phyloP scores from a whole-genome alignment of 2,797 vertebrate species.

The Liasis olivaceus region DNA sequence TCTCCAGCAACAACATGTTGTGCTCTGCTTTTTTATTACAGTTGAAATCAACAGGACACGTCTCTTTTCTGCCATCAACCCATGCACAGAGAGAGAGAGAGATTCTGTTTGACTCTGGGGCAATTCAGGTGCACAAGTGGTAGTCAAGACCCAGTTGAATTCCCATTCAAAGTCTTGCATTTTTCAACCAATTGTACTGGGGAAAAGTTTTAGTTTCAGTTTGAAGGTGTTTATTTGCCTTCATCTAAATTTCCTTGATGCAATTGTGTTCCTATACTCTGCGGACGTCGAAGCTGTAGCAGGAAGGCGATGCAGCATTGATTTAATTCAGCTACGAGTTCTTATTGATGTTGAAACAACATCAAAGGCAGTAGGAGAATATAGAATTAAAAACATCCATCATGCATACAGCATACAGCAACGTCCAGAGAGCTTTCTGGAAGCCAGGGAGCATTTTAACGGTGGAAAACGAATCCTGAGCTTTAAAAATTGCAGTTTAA shows the following conservation, averaged over 20 bases:
- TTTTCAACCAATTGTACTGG: not conserved
- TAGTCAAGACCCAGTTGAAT: too few species aligned
- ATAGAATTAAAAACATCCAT: slow-evolving; percentile 80
- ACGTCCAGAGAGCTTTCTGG: slow-evolving; percentile 64
- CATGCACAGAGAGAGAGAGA: too few species aligned
- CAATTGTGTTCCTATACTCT: slow-evolving; percentile 42
- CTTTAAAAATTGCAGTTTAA: slow-evolving; percentile 65
- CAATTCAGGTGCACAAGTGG: not conserved
- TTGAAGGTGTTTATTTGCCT: slow-evolving; percentile 20
- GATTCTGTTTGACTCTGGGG: too few species aligned
- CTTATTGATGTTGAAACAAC: slow-evolving; percentile 63
- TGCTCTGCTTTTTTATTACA: too few species aligned
- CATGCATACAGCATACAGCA: slow-evolving; percentile 65
- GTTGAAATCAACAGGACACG: too few species aligned
- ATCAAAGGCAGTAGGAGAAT: slow-evolving; percentile 72
- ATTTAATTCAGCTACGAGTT: slow-evolving; percentile 74
- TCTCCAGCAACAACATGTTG: too few species aligned
- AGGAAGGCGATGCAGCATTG: slow-evolving; percentile 71
- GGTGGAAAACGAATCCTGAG: slow-evolving; percentile 57
- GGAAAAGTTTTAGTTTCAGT: slow-evolving; percentile 49
- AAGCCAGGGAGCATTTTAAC: slow-evolving; percentile 67
- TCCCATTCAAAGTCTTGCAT: not conserved
- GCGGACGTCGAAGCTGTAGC: slow-evolving; percentile 60
- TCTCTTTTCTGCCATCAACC: too few species aligned
- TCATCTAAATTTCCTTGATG: slow-evolving; percentile 1